phyloP scores from a whole-genome alignment of 2,888 invertebrate species.

The Myopa testacea region DNA sequence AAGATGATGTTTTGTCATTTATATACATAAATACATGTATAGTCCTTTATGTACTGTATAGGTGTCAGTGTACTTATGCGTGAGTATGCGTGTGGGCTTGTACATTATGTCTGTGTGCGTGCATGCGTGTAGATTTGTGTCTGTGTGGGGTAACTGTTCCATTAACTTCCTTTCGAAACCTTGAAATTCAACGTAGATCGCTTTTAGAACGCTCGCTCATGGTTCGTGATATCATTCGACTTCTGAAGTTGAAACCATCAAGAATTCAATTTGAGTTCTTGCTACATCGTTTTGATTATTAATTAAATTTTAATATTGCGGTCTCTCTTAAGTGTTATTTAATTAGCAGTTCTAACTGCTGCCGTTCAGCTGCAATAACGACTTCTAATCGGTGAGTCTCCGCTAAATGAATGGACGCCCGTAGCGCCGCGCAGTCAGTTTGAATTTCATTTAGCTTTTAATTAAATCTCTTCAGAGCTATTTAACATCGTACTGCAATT shows the following conservation, averaged over 20 bases:
- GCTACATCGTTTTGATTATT: conserved; percentile 13
- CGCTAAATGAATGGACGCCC: not conserved
- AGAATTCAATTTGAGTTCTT: conserved; percentile 41
- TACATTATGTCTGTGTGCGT: not conserved
- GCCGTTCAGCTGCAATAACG: not conserved
- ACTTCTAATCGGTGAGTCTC: conserved; percentile 6
- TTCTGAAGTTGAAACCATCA: conserved; percentile 62
- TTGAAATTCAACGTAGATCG: not conserved
- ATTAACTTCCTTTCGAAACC: conserved; percentile 2
- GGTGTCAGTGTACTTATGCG: not conserved
- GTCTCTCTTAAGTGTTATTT: not conserved
- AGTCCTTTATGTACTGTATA: not conserved
- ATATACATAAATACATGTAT: not conserved
- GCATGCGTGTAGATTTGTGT: not conserved
- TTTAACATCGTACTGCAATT: not conserved
- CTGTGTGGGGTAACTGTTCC: conserved; percentile 1
- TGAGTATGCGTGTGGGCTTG: not conserved
- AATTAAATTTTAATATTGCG: not conserved
- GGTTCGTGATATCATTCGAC: conserved; percentile 57
- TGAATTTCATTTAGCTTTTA: conserved; percentile 15
- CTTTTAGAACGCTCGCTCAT: not conserved
- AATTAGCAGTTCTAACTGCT: conserved; percentile 18
- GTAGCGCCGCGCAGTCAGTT: not conserved
- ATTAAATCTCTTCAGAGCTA: not conserved
- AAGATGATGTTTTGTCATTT: not conserved